Evolutionary conservation across 2,888 invertebrate species (phyloP).

Genomic region (Macropis europaea): DNA sequence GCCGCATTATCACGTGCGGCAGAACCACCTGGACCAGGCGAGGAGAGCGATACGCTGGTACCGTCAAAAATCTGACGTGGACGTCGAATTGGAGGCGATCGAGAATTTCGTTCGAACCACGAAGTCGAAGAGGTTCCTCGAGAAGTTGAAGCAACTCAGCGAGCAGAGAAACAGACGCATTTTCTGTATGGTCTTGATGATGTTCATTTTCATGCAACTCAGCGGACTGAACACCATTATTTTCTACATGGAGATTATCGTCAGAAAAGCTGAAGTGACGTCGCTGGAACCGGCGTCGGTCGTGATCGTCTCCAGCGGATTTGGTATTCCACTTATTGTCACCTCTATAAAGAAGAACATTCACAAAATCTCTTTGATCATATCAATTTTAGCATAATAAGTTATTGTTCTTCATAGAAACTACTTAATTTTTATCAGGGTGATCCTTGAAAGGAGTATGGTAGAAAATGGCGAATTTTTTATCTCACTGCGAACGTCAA

Average conservation of each 20-base stretch:
- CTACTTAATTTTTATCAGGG: no score
- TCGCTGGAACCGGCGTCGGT: slow-evolving; percentile 56
- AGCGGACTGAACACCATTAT: slow-evolving; percentile 62
- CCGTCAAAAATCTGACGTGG: slow-evolving; percentile 53
- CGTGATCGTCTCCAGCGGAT: slow-evolving; percentile 57
- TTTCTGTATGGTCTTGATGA: slow-evolving; percentile 52
- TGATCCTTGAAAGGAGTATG: no score
- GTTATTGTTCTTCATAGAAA: no score
- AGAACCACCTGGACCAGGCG: slow-evolving; percentile 47
- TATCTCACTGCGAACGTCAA: no score
- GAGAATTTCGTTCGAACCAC: slow-evolving; percentile 54
- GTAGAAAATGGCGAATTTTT: no score
- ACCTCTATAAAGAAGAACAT: no score
- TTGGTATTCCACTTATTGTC: slow-evolving; percentile 46
- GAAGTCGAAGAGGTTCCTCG: slow-evolving; percentile 7
- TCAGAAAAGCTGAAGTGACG: slow-evolving; percentile 55
- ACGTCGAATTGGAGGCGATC: slow-evolving; percentile 57
- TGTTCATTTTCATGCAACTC: slow-evolving; percentile 67
- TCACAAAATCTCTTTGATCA: no score
- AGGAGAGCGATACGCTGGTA: slow-evolving; percentile 65
- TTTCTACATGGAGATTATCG: slow-evolving; percentile 70
- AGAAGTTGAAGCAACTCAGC: slow-evolving; percentile 39
- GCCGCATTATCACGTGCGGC: slow-evolving; percentile 66
- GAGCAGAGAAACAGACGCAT: slow-evolving; percentile 47
- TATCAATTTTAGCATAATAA: no score